Evolutionary conservation across 2,888 invertebrate genomes (phyloP), one percentile per base, ranked within the genome.

Genomic region (Dasypogon diadema): DNA sequence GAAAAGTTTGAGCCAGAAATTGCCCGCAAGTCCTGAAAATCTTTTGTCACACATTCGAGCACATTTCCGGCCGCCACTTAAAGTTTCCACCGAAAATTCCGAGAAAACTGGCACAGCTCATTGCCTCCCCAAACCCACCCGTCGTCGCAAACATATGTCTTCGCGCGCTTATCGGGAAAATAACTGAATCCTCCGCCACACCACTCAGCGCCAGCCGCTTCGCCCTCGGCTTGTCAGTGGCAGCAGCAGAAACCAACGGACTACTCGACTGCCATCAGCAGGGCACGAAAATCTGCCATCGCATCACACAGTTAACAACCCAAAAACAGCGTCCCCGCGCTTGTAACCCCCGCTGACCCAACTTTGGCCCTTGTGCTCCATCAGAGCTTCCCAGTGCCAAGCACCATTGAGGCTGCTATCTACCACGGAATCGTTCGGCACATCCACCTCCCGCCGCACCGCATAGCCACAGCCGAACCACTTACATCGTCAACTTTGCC

Each of bases 401-500:
- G 70, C 70, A 70, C 70, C 70, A 54, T 70, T 70, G 70, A 73
- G 56, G 73, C 73, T 26, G 73, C 73, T 73, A 73, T 73, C 73
- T 73, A 73, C 73, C 73, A 73, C 73, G 73, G 56, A 73, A 73
- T 73, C 73, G 73, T 46, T 73, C 56, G 56, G 55, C 73, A 56
- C 73, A 73, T 73, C 70, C 54, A 51, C 70, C 70, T 51, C 70
- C 54, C 54, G 37, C 48, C 60, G 46, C 48, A 74, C 74, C 74
- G 58, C 60, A 46, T 48, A 58, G 58, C 74, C 74, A 26, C 74
- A 74, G 30, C 58, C 30, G 58, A 74, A 74, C 74, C 74, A 74
- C 74, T 74, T 74, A 74, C 60, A 74, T 74, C 74, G 74, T 74
- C 58, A 74, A 74, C 58, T 74, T 74, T 46, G 58, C 74, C 60